Conservation (phyloP, 2,797 vertebrate species). For the Nannoperca obscura region DNA sequence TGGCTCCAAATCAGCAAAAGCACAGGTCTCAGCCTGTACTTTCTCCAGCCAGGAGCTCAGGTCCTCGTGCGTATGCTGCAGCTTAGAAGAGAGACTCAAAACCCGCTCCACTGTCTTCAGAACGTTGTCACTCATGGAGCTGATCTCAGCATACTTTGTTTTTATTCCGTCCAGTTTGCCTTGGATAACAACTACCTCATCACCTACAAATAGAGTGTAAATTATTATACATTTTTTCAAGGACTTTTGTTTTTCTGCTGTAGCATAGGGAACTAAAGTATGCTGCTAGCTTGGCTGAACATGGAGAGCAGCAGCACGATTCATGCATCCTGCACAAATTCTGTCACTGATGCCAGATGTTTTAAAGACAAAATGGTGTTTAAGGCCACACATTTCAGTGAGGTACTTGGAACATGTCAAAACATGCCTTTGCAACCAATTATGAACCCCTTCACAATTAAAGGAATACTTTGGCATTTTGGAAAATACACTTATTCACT, state of each 20-base stretch:
- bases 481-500: neutral
- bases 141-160: conserved; percentile 93
- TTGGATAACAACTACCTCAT: conserved; percentile 97
- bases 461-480: neutral
- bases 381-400: neutral
- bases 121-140: conserved; percentile 88
- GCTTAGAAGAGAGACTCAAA: conserved; percentile 87
- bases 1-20: conserved; percentile 85
- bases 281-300: neutral
- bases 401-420: neutral
- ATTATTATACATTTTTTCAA: neutral
- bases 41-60: conserved; percentile 91
- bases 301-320: neutral
- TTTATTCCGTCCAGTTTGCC: conserved; percentile 98
- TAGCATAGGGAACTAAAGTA: neutral
- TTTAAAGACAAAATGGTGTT: neutral
- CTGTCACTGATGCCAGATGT: neutral
- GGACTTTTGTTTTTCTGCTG: conserved; percentile 1
- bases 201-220: conserved; percentile 84
- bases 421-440: neutral
- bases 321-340: neutral
- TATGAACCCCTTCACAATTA: neutral
- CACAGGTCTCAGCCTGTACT: conserved; percentile 87
- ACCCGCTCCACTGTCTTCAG: conserved; percentile 91
- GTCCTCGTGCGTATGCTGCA: conserved; percentile 87